Conservation (phyloP, 2,888 invertebrate species). For the Idaea aversata region DNA sequence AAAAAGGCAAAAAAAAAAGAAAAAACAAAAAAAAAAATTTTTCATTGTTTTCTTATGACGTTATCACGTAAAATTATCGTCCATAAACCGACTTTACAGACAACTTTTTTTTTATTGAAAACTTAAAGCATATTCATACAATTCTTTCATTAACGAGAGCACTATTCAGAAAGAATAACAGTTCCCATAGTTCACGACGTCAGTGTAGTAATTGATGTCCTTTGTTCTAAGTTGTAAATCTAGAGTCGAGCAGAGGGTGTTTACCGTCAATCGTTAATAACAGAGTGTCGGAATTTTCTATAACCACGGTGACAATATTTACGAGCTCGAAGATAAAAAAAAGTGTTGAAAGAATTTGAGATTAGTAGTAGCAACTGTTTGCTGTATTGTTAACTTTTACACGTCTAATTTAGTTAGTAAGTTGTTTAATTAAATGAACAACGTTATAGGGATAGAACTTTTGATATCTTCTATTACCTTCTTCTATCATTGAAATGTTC, state of each 20-base stretch:
- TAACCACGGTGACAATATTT: constrained; percentile 29
- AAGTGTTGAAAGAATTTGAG: background rate
- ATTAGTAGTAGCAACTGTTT: background rate
- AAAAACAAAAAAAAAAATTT: no score
- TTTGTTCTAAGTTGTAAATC: constrained; percentile 74
- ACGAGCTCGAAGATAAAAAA: background rate
- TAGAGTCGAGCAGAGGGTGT: constrained; percentile 49
- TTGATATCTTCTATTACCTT: no score
- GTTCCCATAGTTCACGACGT: constrained; percentile 66
- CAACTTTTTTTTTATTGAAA: constrained; percentile 11
- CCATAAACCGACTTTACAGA: no score
- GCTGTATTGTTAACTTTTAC: background rate
- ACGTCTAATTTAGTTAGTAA: background rate
- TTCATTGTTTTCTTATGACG: no score
- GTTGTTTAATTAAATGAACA: background rate
- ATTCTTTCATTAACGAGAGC: constrained; percentile 32
- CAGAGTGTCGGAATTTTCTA: constrained; percentile 52
- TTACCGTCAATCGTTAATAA: constrained; percentile 59
- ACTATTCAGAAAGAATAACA: constrained; percentile 41
- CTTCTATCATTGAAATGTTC: no score
- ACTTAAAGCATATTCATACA: constrained; percentile 29
- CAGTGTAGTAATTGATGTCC: constrained; percentile 68
- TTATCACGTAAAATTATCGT: no score
- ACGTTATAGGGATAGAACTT: no score
- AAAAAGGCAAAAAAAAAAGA: no score